These are phyloP conservation scores for Phthorimaea operculella DNA, from an alignment of 1,140 invertebrate genomes.

Conservation along the genomic window DNA sequence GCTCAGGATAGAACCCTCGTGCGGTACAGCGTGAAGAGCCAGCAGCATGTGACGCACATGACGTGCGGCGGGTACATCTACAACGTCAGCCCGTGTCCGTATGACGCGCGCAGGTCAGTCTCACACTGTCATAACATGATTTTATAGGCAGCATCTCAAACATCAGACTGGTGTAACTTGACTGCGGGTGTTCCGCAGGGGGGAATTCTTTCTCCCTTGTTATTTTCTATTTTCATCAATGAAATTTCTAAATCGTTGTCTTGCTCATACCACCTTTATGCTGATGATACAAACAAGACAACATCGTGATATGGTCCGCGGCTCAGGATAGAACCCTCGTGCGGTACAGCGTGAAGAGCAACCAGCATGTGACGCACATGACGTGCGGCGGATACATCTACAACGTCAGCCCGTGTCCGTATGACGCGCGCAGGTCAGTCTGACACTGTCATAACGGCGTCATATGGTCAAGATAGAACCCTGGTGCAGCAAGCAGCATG, in stretches of 20 bases:
- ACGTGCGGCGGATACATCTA: constrained; percentile 77
- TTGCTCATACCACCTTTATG: too few species aligned
- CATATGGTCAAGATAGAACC: constrained; percentile 75
- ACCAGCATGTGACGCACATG: constrained; percentile 61
- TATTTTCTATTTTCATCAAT: too few species aligned
- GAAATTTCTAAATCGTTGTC: too few species aligned
- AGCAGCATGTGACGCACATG: constrained; percentile 61
- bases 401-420: constrained; percentile 72
- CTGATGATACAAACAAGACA: too few species aligned
- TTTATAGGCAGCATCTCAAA: too few species aligned
- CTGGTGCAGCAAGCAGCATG: constrained; percentile 63
- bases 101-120: constrained; percentile 74
- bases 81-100: constrained; percentile 72
- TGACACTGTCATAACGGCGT: too few species aligned
- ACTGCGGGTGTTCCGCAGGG: too few species aligned
- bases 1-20: constrained; percentile 74
- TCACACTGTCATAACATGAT: too few species aligned
- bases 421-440: constrained; percentile 74
- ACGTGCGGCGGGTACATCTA: constrained; percentile 77
- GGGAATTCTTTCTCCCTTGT: too few species aligned
- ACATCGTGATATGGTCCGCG: constrained; percentile 69
- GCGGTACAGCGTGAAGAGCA: constrained; percentile 61
- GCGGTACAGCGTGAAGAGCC: constrained; percentile 61
- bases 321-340: constrained; percentile 74
- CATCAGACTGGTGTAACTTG: too few species aligned